Conservation (phyloP, 1,140 invertebrate genomes). For the Orchesella cincta region DNA sequence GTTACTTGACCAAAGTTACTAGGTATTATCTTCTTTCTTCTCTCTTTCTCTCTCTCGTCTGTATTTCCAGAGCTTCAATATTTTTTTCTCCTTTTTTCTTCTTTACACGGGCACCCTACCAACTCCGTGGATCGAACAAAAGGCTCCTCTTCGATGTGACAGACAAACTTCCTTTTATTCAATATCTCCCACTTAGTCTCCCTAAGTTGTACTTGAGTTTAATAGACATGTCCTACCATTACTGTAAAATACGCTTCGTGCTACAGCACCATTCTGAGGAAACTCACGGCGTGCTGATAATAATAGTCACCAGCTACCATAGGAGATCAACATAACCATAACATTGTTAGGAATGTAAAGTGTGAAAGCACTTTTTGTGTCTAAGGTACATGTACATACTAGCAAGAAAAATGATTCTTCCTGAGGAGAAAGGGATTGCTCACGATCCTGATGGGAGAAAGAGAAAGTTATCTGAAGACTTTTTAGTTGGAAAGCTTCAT, state of each 20-base stretch:
- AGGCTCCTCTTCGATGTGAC: conserved; percentile 23
- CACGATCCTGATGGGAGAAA: not conserved
- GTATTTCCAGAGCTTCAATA: not conserved
- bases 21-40: not conserved
- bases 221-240: conserved; percentile 18
- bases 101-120: conserved; percentile 16
- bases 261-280: no score
- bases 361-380: not conserved
- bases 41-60: not conserved
- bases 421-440: not conserved
- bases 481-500: not conserved
- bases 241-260: not conserved
- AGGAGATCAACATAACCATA: not conserved
- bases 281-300: not conserved
- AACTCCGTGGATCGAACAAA: conserved; percentile 4
- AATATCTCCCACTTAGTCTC: conserved; percentile 16
- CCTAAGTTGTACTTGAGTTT: conserved; percentile 23
- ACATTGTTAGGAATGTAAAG: not conserved
- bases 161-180: conserved; percentile 27
- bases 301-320: not conserved
- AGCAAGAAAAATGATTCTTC: conserved; percentile 10
- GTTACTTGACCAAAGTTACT: conserved; percentile 13
- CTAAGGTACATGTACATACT: not conserved
- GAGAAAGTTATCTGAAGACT: conserved; percentile 4
- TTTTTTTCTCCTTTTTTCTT: not conserved